Conservation (phyloP, 2,888 invertebrate species). For the Agonopterix arenella region DNA sequence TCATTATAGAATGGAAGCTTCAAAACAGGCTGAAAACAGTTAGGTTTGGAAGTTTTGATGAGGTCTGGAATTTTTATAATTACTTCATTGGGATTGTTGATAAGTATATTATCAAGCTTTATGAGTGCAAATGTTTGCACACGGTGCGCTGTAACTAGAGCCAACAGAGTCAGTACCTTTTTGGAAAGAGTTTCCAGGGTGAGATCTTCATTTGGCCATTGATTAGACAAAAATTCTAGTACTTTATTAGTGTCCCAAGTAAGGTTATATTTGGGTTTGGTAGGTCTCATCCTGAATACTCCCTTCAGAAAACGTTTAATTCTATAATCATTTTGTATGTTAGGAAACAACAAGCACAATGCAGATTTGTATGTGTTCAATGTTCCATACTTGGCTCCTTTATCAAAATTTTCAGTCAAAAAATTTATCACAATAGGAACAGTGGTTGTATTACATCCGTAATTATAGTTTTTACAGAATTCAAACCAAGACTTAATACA, state of each 20-base stretch:
- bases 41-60: not conserved
- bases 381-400: not conserved
- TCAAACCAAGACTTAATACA: not conserved
- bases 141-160: conserved; percentile 2
- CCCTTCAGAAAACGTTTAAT: not conserved
- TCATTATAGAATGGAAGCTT: not conserved
- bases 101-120: conserved; percentile 2
- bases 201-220: conserved; percentile 2
- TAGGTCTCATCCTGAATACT: not conserved
- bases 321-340: not conserved
- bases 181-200: conserved; percentile 2
- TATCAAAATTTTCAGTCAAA: not conserved
- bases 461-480: not conserved
- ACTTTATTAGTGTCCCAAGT: conserved; percentile 7
- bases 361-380: not conserved
- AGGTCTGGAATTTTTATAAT: conserved; percentile 7
- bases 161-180: conserved; percentile 6
- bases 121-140: conserved; percentile 4
- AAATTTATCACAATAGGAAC: not conserved
- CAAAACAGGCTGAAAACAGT: not conserved
- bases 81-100: not conserved
- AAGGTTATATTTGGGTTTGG: conserved; percentile 1
- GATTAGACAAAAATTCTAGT: not conserved
- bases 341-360: not conserved
- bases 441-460: not conserved